Base-by-base conservation (phyloP, 2,113 vertebrate genomes). In the Gadus macrocephalus region DNA sequence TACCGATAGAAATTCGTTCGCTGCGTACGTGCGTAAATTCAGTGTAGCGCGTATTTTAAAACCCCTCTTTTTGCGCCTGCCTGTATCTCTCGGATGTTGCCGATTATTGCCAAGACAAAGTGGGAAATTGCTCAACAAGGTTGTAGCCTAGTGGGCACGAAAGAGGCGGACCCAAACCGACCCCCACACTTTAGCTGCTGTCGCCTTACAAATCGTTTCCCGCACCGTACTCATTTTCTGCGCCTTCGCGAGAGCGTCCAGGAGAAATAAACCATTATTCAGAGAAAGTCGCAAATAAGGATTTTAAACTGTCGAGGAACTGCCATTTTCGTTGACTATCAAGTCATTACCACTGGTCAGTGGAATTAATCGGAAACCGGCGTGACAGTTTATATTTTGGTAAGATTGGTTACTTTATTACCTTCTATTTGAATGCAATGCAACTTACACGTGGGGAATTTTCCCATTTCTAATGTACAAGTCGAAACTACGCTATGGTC, bases 131-230 rank as follows among this genome's bases (percentile, higher is more conserved):
- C 15, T 17, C 42, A n/a, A 62, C 15, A 16, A 58, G 55, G 55
- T n/a, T 58, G 42, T 12, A 49, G 38, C 25, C 25, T 62, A 71
- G 1, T 35, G 19, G 31, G 68, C 19, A 15, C 15, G 62, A 22
- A 20, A 81, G 76, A 85, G 91, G 89, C 88, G 91, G 86, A 79
- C 66, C 86, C 20, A 74, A 66, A 7, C 67, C 85, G 81, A 89
- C 90, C 86, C 90, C 90, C 87, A 90, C 79, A 73, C 38, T 71
- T 22, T 20, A 74, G 56, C 53, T 72, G 20, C 42, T 20, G 61
- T 69, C 60, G 42, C 64, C 79, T 80, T 83, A 77, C 73, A 78
- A 76, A 85, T 86, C 81, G 76, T 82, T 78, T 83, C 59, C 4
- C 2, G 1, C 1, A 2, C 42, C 6, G 42, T 35, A 11, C 42